Conservation (phyloP, 2,888 invertebrate species). For the Melanostoma mellinum region DNA sequence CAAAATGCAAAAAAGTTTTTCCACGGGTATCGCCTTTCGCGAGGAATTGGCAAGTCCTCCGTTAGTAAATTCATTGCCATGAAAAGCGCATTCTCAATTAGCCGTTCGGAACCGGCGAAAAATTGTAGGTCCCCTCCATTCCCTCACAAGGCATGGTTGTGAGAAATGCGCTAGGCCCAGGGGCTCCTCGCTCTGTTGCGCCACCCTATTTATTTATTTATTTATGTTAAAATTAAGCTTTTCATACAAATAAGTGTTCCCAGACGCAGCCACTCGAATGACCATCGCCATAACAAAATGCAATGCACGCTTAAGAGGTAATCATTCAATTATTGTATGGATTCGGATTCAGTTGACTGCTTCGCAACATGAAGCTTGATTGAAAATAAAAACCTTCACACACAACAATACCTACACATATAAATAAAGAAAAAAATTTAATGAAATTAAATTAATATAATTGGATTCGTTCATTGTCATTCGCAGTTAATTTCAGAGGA, state of each 20-base stretch:
- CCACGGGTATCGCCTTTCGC: no score
- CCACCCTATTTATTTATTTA: no score
- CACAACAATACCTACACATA: not conserved
- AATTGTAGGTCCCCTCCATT: no score
- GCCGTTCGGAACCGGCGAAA: no score
- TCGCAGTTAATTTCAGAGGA: conserved; percentile 67
- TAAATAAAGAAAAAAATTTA: conserved; percentile 35
- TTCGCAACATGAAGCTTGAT: conserved; percentile 14
- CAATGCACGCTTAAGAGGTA: conserved; percentile 51
- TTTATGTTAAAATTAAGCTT: no score
- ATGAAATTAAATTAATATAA: conserved; percentile 70
- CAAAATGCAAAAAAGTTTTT: no score
- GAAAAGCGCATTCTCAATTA: no score
- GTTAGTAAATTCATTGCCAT: no score
- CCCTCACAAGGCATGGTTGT: no score
- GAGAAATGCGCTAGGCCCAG: no score
- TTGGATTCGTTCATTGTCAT: conserved; percentile 67
- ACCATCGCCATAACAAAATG: conserved; percentile 45
- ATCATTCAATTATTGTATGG: conserved; percentile 54
- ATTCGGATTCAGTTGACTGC: conserved; percentile 28
- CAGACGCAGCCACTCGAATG: conserved; percentile 31
- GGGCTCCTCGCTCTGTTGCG: no score
- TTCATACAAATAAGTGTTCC: not conserved
- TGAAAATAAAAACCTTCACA: not conserved
- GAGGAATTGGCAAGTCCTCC: no score